These are phyloP conservation scores for Spizella passerina DNA, from an alignment of 2,797 vertebrate genomes.

Conservation along the genomic window DNA sequence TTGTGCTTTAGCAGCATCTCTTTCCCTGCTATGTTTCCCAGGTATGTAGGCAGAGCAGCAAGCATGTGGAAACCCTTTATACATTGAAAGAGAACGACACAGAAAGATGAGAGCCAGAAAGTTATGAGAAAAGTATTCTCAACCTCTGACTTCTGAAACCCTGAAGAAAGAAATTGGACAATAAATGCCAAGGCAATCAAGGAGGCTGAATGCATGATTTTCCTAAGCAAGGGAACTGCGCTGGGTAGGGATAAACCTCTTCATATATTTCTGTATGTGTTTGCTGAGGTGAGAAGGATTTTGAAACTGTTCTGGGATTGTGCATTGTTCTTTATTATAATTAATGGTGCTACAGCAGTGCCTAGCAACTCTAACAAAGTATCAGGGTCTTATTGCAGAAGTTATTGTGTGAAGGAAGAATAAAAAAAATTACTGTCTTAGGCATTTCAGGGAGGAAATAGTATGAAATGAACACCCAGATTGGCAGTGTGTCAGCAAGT, in stretches of 20 bases:
- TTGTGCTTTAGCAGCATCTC: not conserved
- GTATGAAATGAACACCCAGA: not conserved
- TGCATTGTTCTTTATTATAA: not conserved
- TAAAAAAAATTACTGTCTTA: not conserved
- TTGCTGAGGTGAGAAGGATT: not conserved
- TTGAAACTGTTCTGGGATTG: not conserved
- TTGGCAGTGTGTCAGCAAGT: not conserved
- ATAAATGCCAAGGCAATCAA: not conserved
- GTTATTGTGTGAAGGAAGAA: not conserved
- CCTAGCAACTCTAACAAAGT: slow-evolving; percentile 7
- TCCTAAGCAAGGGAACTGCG: not conserved
- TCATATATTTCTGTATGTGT: not conserved
- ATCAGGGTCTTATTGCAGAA: not conserved
- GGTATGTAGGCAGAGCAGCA: not conserved
- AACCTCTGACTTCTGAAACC: not conserved
- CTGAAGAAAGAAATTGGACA: not conserved
- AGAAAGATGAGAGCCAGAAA: not conserved
- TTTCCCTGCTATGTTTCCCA: not conserved
- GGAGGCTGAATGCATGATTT: not conserved
- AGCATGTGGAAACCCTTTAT: not conserved
- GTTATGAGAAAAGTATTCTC: not conserved
- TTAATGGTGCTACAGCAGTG: not conserved
- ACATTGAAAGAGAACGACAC: not conserved
- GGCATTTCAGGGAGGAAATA: not conserved
- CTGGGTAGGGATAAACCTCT: not conserved